Evolutionary conservation across 2,113 vertebrate genomes (phyloP).

Genomic region (Takifugu bimaculatus): DNA sequence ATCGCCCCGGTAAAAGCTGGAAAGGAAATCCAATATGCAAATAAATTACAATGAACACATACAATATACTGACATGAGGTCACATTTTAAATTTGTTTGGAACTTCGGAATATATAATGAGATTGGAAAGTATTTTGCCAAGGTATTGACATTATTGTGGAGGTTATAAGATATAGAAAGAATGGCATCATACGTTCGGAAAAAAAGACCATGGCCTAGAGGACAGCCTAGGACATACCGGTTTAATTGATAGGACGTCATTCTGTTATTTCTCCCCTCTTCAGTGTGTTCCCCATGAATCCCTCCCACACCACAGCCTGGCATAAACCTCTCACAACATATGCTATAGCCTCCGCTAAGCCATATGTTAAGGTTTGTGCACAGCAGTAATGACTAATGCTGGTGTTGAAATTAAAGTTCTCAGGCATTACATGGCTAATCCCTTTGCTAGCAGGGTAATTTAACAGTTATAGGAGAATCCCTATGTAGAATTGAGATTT

Average conservation of each 20-base stretch:
- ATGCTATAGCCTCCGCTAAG: constrained; percentile 12
- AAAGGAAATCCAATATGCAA: background rate
- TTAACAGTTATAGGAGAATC: constrained; percentile 61
- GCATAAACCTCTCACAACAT: no score
- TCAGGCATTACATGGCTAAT: constrained; percentile 57
- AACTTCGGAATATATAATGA: no score
- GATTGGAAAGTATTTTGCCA: no score
- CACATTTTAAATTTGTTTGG: background rate
- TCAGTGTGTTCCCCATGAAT: constrained; percentile 14
- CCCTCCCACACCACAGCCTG: constrained; percentile 3
- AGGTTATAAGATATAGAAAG: no score
- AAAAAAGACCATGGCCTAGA: background rate
- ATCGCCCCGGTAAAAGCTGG: constrained; percentile 89
- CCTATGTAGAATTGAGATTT: constrained; percentile 57
- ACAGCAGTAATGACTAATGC: constrained; percentile 50
- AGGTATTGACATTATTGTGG: no score
- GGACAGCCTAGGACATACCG: constrained; percentile 2
- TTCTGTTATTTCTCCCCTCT: constrained; percentile 34
- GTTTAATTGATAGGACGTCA: constrained; percentile 34
- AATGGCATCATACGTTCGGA: no score
- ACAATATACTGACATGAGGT: background rate
- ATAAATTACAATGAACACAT: no score
- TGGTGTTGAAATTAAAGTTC: constrained; percentile 63
- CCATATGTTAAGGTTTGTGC: constrained; percentile 52
- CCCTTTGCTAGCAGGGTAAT: constrained; percentile 56